phyloP scores from a whole-genome alignment of 35 echinoderm and acorn worm genomes.

The Hemicentrotus pulcherrimus region DNA sequence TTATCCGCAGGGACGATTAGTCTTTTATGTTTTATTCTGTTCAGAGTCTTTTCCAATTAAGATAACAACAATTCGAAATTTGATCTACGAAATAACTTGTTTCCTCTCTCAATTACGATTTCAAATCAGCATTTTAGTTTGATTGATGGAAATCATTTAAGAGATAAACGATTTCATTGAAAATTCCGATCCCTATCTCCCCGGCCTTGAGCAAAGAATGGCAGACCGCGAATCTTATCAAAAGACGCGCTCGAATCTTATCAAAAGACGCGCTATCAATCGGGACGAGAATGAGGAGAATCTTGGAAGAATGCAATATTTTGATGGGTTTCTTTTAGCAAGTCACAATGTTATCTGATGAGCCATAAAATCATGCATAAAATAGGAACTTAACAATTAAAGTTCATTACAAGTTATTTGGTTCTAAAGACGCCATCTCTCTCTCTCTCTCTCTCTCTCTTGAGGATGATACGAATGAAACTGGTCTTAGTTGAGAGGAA shows the following conservation, averaged over 20 bases:
- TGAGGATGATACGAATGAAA: background rate
- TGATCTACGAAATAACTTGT: background rate
- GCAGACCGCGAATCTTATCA: background rate
- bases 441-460: background rate
- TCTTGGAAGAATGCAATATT: background rate
- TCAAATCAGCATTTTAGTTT: background rate
- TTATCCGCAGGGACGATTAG: background rate
- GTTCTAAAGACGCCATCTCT: background rate
- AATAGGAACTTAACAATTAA: background rate
- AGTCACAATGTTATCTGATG: background rate
- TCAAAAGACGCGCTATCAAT: background rate
- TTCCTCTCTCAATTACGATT: constrained; percentile 12
- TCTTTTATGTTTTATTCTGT: background rate
- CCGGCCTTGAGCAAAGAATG: background rate
- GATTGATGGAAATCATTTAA: background rate
- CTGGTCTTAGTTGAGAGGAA: background rate
- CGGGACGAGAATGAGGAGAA: background rate
- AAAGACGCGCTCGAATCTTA: background rate
- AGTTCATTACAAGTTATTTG: background rate
- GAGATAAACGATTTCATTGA: constrained; percentile 4
- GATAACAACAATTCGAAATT: background rate
- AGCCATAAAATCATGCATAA: constrained; percentile 13
- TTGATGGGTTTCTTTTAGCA: background rate
- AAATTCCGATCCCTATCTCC: background rate
- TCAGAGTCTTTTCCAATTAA: background rate